Base-by-base conservation (phyloP, 2,797 vertebrate genomes). In the Allobates femoralis region DNA sequence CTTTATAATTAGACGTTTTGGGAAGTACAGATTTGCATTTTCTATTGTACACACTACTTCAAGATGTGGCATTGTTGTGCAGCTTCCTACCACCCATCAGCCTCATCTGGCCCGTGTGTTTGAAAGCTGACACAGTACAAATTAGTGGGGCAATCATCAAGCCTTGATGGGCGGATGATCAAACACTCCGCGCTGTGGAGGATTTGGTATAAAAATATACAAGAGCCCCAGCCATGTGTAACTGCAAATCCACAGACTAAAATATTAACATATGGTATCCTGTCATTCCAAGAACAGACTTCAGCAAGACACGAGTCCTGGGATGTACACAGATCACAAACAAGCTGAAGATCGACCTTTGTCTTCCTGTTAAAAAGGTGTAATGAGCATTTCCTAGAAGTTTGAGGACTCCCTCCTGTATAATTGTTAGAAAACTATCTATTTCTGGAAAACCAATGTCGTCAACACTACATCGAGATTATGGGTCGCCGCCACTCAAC, bases 231-330 rank as follows among this genome's bases (percentile, higher is more conserved):
- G 81, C 81, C 89, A 85, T 84, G 81, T 87, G 86, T 84, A 83
- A 66, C 81, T 69, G 51, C 28, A 79, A 87, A 87, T 79, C 86
- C 78, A 50, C 79, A 28, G 60, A 88, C 86, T 89, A 75, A 89
- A 86, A 81, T 84, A 73, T 69, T 85, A 91, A 91, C 90, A 84
- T 55, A 73, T 84, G 84, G 32, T 76, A 89, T 93, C 92, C 91
- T 89, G 90, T 87, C 81, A 56, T 78, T 34, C 77, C 78, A 23
- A 1, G 32, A 73, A 32, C 76, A 84, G 86, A 84, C 73, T 75
- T 28, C 5, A 51, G n/a, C 3, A 53, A 71, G 46, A 34, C 79
- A n/a, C 3, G 21, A 50, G 83, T 50, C 34, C 26, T 15, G 28
- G 77, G 37, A 51, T 32, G 4, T 14, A 79, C 46, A n/a, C 51